These are phyloP conservation scores for Physeter macrocephalus DNA, from an alignment of 2,113 vertebrate species.

Conservation along the genomic window DNA sequence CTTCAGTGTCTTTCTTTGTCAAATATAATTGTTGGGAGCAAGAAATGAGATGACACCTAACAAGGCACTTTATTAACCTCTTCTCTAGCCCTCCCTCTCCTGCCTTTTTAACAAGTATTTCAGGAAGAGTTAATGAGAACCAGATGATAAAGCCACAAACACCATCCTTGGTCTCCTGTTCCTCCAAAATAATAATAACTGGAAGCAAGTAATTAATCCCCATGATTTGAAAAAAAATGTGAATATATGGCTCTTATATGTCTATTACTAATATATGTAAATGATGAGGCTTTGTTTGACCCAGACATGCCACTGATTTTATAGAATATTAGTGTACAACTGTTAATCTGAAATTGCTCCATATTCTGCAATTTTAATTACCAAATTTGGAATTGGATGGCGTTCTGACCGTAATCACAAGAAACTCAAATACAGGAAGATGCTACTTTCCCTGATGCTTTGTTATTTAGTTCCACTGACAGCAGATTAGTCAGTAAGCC, in stretches of 20 bases:
- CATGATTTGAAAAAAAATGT: not conserved
- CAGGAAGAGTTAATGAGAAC: not conserved
- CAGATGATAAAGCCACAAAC: not conserved
- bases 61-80: not conserved
- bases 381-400: slow-evolving; percentile 24
- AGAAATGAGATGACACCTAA: not conserved
- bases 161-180: not conserved
- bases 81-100: not conserved
- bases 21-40: not conserved
- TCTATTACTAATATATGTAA: not conserved
- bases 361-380: slow-evolving; percentile 15
- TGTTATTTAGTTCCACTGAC: slow-evolving; percentile 16
- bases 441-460: not conserved
- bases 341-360: not conserved
- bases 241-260: not conserved
- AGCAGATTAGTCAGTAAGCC: not conserved
- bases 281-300: not conserved
- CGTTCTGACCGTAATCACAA: not conserved
- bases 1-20: not conserved
- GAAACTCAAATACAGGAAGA: slow-evolving; percentile 24
- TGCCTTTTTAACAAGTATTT: not conserved
- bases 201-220: not conserved
- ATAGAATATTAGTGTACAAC: not conserved
- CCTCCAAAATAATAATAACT: not conserved
- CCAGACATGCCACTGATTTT: not conserved